Base-by-base conservation (phyloP, 2,113 vertebrate genomes). In the Picathartes gymnocephalus region DNA sequence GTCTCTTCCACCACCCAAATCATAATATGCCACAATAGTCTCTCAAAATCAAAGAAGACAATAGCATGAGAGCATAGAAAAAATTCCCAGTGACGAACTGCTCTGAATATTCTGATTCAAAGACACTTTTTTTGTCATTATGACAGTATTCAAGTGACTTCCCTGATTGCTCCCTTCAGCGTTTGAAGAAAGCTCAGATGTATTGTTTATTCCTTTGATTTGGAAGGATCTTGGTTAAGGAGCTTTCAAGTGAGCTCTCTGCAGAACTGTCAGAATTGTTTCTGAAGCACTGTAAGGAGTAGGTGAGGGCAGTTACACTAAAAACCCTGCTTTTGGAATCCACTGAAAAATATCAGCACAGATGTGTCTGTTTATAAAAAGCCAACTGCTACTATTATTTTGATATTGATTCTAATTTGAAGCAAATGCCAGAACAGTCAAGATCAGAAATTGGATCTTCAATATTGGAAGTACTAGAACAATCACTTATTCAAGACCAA, bases 131-230 rank as follows among this genome's bases (percentile, higher is more conserved):
- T 76, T 61, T 71, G 37, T 71, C 80, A 73, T 71, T 53, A 50
- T 13, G 40, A 48, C 57, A 50, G 39, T 23, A 80, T 90, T 92
- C 54, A 72, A 77, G 89, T 28, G 22, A 93, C 47, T 91, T 80
- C 70, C 35, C 58, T 82, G 77, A 81, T 72, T 79, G 56, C 45
- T 69, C 64, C 37, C 54, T 95, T 86, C 81, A 93, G 70, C 1
- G 0, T 73, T 10, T 57, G 81, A 90, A 94, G 60, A 66, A 89
- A 64, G 11, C 62, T 94, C 66, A 47, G 61, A 51, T 80, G 50
- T n/a, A 87, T 50, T 68, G 81, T 83, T 95, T 81, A 72, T 44
- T 50, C 33, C 89, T 88, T 87, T 85, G 74, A 95, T 91, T 90
- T 58, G 19, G 28, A 87, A 58, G 45, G 65, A 81, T 57, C 54